Conservation (phyloP, 2,797 vertebrate genomes). For the Cichlasoma orientale region DNA sequence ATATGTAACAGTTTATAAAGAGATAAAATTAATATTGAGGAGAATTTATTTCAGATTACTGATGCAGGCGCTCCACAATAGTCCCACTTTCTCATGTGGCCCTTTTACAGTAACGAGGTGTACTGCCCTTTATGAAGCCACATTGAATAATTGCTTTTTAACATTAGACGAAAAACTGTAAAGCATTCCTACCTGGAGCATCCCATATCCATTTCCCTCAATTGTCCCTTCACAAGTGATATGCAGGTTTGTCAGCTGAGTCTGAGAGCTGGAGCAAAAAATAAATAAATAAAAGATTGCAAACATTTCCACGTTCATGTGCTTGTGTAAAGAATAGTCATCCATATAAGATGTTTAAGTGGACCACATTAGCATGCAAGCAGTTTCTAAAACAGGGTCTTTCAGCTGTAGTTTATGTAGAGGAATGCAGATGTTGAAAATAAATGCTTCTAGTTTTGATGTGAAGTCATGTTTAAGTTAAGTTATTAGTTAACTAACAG, state of each 20-base stretch:
- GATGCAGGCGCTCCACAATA: too few species aligned
- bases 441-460: neutral
- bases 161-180: neutral
- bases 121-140: neutral
- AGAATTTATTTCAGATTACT: too few species aligned
- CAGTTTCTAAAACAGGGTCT: neutral
- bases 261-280: constrained; percentile 81
- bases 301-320: neutral
- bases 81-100: too few species aligned
- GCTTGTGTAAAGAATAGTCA: neutral
- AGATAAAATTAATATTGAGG: too few species aligned
- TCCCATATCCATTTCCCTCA: constrained; percentile 90
- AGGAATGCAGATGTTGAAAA: neutral
- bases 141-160: neutral
- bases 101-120: neutral
- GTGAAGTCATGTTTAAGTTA: neutral
- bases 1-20: too few species aligned
- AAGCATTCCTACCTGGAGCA: constrained; percentile 90
- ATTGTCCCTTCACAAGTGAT: constrained; percentile 94
- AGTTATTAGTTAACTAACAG: too few species aligned
- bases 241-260: constrained; percentile 86
- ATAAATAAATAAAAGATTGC: neutral
- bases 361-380: neutral
- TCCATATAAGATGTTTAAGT: neutral
- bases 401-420: too few species aligned